These are phyloP conservation scores for Phallusia fumigata DNA, from an alignment of 23 tunicate species.

Conservation along the genomic window DNA sequence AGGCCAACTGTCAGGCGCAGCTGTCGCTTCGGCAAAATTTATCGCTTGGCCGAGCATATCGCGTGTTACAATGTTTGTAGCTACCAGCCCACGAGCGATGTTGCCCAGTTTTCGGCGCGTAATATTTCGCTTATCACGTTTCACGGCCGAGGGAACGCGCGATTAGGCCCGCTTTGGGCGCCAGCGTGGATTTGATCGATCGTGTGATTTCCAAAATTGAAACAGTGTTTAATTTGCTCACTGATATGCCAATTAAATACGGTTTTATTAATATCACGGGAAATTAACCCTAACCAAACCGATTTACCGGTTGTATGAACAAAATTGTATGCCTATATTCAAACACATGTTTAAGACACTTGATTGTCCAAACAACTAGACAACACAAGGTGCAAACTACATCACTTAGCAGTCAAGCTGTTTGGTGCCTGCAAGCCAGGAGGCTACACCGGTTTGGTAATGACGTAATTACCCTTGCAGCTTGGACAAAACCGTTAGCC, in stretches of 20 bases:
- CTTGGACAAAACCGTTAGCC: constrained; percentile 2
- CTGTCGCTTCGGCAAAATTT: not conserved
- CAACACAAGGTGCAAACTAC: too few species aligned
- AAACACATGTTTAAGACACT: not conserved
- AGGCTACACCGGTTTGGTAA: not conserved
- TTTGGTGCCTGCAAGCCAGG: too few species aligned
- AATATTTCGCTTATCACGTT: constrained; percentile 3
- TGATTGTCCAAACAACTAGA: not conserved
- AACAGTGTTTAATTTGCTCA: not conserved
- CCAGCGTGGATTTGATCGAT: not conserved
- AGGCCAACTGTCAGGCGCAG: constrained; percentile 8
- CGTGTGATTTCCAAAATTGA: not conserved
- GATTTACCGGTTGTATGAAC: not conserved
- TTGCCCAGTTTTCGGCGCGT: not conserved
- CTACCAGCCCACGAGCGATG: not conserved
- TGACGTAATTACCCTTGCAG: not conserved
- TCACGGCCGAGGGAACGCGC: not conserved
- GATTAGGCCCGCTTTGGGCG: not conserved
- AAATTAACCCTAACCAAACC: not conserved
- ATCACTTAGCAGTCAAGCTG: too few species aligned
- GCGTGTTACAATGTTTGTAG: constrained; percentile 3
- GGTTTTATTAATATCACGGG: not conserved
- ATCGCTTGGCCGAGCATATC: not conserved
- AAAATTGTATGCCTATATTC: not conserved
- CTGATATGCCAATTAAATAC: not conserved